Base-by-base conservation (phyloP, 1,140 invertebrate genomes). In the Temnothorax curvispinosus region DNA sequence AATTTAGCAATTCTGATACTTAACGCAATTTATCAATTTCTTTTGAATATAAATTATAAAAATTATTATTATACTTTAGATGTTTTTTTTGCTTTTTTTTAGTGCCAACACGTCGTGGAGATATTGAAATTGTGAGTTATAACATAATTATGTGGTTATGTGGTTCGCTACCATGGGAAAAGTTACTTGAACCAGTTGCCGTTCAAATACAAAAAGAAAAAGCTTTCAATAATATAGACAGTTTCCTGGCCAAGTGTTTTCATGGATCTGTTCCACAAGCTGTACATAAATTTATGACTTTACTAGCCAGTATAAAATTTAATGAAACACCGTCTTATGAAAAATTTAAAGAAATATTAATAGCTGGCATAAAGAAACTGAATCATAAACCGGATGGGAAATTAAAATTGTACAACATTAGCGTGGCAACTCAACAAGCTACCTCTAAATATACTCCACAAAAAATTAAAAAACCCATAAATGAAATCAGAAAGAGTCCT, bases 61-160 rank as follows among this genome's bases (percentile, higher is more conserved):
- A 52, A 56, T 75, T 18, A 77, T 64, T 65, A 13, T 15, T 5
- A 9, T 47, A 50, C 67, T 41, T 80, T 81, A 64, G 44, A 62
- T 35, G 27, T 69, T 11, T 32, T 38, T 62, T 69, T 15, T 35
- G 35, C 60, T 67, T 69, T 82, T 27, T 27, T 91, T 82, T 32
- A 98, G 98, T 98, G 64, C 96, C 97, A 85, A 98, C 98, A 56
- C 96, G 98, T 93, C 96, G 99, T 89, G 98, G 98, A 1, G 99
- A 99, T 95, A 94, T 99, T 2, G 99, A 99, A 96, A 98, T 99
- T 82, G 95, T 99, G 0, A 98, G 96, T 9, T 99, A 98, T 92
- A 99, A 99, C 95, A 96, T 99, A 92, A 96, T 99, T 44, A 97
- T 99, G 87, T 99, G 99, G 99, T 93, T 99, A 13, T 97, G 97